Percentiles rank a stretch among this genome's conserved stretches.
phyloP scores from a whole-genome alignment of 2,888 invertebrate genomes.

The Parapristionchus giblindavisi region DNA sequence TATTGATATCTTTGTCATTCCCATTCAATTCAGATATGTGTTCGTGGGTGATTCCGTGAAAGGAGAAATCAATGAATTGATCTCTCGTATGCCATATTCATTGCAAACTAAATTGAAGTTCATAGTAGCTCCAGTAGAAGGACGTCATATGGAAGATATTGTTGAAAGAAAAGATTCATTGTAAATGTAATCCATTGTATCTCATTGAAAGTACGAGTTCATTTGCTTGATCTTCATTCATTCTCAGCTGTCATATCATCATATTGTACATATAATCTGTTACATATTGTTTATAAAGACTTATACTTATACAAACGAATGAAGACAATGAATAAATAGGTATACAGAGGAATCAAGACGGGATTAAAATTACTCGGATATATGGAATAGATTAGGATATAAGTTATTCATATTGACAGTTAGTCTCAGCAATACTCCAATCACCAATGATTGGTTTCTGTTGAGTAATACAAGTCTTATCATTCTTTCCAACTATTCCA shows the following conservation, averaged over 20 bases:
- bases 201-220: no score
- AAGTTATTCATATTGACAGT: slow-evolving; percentile 59
- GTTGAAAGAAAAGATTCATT: slow-evolving; percentile 22
- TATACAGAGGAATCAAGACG: slow-evolving; percentile 15
- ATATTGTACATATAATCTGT: no score
- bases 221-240: no score
- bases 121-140: slow-evolving; percentile 21
- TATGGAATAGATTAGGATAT: not conserved
- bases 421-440: slow-evolving; percentile 64
- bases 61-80: slow-evolving; percentile 25
- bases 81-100: slow-evolving; percentile 17
- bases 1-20: not conserved
- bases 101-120: slow-evolving; percentile 31
- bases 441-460: slow-evolving; percentile 61
- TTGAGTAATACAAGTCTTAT: slow-evolving; percentile 39
- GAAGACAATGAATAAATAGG: no score
- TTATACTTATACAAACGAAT: no score
- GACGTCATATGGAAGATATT: not conserved
- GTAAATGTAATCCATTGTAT: no score
- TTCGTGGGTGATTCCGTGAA: slow-evolving; percentile 36
- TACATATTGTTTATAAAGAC: no score
- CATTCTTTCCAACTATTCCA: slow-evolving; percentile 48
- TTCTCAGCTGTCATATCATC: no score
- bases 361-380: not conserved
- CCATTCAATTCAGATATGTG: slow-evolving; percentile 13